Conservation (phyloP, 2,888 invertebrate genomes). For the Metacarcinus magister region DNA sequence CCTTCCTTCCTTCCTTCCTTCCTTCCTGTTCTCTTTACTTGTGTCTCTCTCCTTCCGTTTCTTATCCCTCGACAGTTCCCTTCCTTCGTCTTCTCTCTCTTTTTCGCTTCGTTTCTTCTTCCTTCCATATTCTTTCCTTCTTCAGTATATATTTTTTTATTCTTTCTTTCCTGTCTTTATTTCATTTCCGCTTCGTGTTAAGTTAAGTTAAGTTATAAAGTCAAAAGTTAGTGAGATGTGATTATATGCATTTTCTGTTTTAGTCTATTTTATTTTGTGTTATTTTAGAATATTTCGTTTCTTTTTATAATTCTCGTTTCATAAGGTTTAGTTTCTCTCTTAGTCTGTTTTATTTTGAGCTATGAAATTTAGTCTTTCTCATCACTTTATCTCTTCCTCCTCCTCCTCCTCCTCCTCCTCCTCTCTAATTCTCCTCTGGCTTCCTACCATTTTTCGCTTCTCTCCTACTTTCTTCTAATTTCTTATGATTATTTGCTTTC, state of each 20-base stretch:
- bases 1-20: neutral
- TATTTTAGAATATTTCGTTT: neutral
- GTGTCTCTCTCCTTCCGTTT: neutral
- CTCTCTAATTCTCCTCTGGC: neutral
- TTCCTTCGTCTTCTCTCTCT: neutral
- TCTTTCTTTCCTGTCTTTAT: neutral
- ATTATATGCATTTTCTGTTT: slow-evolving; percentile 1
- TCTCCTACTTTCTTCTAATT: neutral
- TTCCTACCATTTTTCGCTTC: neutral
- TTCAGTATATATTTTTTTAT: neutral
- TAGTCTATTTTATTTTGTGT: neutral
- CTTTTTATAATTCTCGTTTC: neutral
- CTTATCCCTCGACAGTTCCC: neutral
- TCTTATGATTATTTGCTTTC: too few relatives aligned
- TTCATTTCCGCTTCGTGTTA: neutral
- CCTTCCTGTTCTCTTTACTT: neutral
- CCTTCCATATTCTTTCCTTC: too few relatives aligned
- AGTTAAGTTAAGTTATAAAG: neutral
- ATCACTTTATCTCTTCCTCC: neutral
- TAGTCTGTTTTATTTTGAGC: neutral
- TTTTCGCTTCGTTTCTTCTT: slow-evolving; percentile 1
- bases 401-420: neutral
- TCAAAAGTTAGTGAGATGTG: slow-evolving; percentile 28
- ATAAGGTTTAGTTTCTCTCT: neutral
- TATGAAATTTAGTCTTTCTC: neutral